Conservation (phyloP, 1,140 invertebrate species). For the Spodoptera frugiperda region DNA sequence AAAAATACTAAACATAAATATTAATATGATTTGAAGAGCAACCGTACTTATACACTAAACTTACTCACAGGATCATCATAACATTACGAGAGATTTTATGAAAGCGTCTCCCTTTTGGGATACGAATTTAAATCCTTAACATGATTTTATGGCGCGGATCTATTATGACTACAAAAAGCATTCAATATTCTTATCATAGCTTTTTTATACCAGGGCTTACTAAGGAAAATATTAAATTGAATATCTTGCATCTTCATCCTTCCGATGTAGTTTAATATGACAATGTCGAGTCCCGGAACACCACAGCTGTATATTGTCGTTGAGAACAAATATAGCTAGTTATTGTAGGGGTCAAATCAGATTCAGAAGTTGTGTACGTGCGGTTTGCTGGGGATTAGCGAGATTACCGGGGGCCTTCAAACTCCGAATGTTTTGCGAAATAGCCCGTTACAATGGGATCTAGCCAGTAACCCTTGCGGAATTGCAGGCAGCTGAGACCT, state of each 20-base stretch:
- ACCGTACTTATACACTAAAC: not conserved
- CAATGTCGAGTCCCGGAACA: not conserved
- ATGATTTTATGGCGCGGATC: slow-evolving; percentile 18
- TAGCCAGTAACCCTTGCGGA: slow-evolving; percentile 45
- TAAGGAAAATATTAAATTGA: slow-evolving; percentile 20
- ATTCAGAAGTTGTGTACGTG: slow-evolving; percentile 49
- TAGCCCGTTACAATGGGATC: slow-evolving; percentile 43
- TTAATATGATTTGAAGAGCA: not conserved
- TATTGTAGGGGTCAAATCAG: slow-evolving; percentile 43
- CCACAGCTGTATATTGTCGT: slow-evolving; percentile 28
- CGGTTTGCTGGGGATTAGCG: slow-evolving; percentile 52
- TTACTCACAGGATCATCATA: slow-evolving; percentile 5
- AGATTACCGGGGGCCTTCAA: slow-evolving; percentile 49
- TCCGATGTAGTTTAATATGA: slow-evolving; percentile 27
- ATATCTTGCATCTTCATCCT: slow-evolving; percentile 12
- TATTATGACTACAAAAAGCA: slow-evolving; percentile 22
- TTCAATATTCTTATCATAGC: slow-evolving; percentile 19
- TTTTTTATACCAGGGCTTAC: not conserved
- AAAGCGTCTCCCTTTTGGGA: not conserved
- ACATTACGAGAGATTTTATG: not conserved
- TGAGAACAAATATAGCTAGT: slow-evolving; percentile 37
- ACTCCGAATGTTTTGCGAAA: slow-evolving; percentile 49
- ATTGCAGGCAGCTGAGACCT: slow-evolving; percentile 52
- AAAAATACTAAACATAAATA: not conserved
- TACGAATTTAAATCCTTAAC: slow-evolving; percentile 1